Base-by-base conservation (phyloP, 92 coral and sea anemone species). In the Blastomussa wellsi region DNA sequence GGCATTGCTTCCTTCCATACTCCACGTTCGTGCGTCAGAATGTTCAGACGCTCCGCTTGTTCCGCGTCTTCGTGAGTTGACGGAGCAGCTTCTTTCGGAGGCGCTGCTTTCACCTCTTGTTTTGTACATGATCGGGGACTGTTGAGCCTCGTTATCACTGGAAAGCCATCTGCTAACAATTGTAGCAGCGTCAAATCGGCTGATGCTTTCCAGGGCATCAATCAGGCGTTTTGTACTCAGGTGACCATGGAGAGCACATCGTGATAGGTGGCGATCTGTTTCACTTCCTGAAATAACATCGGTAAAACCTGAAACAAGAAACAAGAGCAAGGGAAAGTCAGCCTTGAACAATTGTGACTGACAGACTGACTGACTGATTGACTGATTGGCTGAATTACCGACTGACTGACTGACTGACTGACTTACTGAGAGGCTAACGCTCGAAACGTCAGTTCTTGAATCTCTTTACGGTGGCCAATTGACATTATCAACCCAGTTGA, bases 251-350 rank as follows among this genome's bases (percentile, higher is more conserved):
- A 57, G 55, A 42, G 86, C 86, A 32, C 86, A 82, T 0, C 13
- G 71, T 17, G 86, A 82, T 9, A 82, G 70, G 59, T 22, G 55
- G 44, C 49, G 79, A 42, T 82, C 86, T 39, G 79, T 74, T 73
- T 41, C 71, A 73, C 86, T 82, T 16, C 37, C 29, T 10, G 86
- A 14, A 55, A 82, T 82, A 10, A 82, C 86, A 59, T 41, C 19
- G 29, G 86, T 82, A 49, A 82, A 82, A 82, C 86, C 86, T 82
- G 53, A 32, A 81, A 81, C n/a, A 72, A 35, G 64, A 38, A 19
- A 67, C 22, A 28, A 12, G 22, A 35, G 16, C 26, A 62, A 8
- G 44, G 12, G 35, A 11, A 60, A 1, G 38, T 79, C 16, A 68
- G 8, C 39, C 42, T 17, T 26, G 9, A 2, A 68, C 37, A 31